These are phyloP conservation scores for Aromia moschata DNA, from an alignment of 2,888 invertebrate species.

Conservation along the genomic window DNA sequence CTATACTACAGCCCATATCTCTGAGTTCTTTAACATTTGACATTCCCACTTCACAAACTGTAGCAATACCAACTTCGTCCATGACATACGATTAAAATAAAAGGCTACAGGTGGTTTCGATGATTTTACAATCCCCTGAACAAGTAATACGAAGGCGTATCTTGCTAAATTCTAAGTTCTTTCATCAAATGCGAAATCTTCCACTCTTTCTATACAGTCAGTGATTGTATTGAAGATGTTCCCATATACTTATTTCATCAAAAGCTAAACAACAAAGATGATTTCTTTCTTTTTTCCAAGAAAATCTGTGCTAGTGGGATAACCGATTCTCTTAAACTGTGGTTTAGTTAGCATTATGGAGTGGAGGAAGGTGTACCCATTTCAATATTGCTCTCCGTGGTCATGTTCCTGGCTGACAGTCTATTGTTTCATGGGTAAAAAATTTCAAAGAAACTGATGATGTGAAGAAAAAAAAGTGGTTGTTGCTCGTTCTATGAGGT, in stretches of 20 bases:
- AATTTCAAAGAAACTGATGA: no score
- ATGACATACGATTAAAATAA: constrained; percentile 13
- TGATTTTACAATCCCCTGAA: background rate
- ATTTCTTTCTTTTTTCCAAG: background rate
- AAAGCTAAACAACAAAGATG: background rate
- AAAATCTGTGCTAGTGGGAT: no score
- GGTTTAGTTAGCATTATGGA: no score
- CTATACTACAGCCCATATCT: constrained; percentile 13
- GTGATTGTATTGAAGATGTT: background rate
- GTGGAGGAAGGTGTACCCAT: no score
- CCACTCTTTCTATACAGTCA: background rate
- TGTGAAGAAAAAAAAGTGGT: no score
- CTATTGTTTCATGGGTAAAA: no score
- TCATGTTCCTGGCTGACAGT: no score
- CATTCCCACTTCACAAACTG: constrained; percentile 38
- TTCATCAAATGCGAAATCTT: background rate
- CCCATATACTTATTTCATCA: background rate
- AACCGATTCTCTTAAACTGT: no score
- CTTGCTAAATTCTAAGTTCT: background rate
- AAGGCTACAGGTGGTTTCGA: constrained; percentile 6
- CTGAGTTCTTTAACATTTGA: constrained; percentile 34
- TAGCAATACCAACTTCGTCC: constrained; percentile 20
- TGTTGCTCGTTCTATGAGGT: no score
- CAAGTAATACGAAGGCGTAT: background rate
- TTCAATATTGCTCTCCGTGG: no score